These are phyloP conservation scores for Monopterus albus DNA, from an alignment of 2,113 vertebrate genomes.

Conservation along the genomic window DNA sequence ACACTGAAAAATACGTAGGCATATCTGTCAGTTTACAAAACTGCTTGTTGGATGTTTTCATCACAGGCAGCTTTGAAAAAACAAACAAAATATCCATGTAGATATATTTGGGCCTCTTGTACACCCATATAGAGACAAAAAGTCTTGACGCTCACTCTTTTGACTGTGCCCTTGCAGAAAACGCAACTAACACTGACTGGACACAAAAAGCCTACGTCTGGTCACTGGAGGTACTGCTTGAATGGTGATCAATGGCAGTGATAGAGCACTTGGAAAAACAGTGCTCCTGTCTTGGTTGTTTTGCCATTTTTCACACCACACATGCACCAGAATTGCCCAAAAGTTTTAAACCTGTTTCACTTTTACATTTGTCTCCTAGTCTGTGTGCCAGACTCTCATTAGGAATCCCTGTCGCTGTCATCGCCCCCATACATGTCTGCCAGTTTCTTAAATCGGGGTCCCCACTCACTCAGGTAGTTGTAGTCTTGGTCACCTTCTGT, in stretches of 20 bases:
- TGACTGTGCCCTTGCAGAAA: conserved; percentile 56
- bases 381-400: conserved; percentile 64
- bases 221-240: conserved; percentile 47
- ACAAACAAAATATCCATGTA: conserved; percentile 33
- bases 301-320: conserved; percentile 7
- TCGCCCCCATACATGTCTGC: conserved; percentile 94
- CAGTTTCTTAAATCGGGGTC: conserved; percentile 95
- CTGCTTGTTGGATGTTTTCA: conserved; percentile 46
- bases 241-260: conserved; percentile 46
- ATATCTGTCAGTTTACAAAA: conserved; percentile 71
- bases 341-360: conserved; percentile 40
- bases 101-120: conserved; percentile 61
- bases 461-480: conserved; percentile 96
- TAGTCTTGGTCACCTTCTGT: conserved; percentile 96
- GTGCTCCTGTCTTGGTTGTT: conserved; percentile 31
- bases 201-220: conserved; percentile 72
- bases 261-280: conserved; percentile 32
- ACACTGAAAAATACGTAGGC: conserved; percentile 73
- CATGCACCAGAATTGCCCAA: conserved; percentile 12
- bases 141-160: conserved; percentile 55
- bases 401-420: conserved; percentile 93
- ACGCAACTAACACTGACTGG: conserved; percentile 76
- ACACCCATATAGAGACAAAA: conserved; percentile 54
- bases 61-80: conserved; percentile 66
- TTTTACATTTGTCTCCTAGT: conserved; percentile 5